A percentile compares a stretch with the other conserved stretches of the same genome.
Conservation (phyloP, 2,113 vertebrate species). For the Rhea pennata region DNA sequence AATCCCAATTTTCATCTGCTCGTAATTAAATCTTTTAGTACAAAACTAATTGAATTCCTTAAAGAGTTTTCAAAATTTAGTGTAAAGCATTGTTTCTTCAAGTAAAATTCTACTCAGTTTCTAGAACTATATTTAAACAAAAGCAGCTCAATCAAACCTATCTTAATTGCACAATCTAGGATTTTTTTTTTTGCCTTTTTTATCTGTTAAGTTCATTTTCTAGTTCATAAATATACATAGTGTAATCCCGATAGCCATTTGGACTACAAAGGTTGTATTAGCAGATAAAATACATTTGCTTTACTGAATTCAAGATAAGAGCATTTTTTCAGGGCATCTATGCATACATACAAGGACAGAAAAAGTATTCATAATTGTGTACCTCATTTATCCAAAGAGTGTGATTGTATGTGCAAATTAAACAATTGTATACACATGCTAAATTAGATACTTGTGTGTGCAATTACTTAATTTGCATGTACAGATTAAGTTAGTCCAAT, state of each 20-base stretch:
- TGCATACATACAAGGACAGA: neutral
- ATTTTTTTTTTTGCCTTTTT: neutral
- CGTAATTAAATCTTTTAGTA: neutral
- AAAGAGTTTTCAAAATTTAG: neutral
- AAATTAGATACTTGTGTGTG: slow-evolving; percentile 20
- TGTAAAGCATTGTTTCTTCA: neutral
- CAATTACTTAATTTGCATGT: slow-evolving; percentile 45
- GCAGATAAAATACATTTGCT: neutral
- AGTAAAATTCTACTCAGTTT: neutral
- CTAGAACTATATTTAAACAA: neutral
- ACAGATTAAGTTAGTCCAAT: slow-evolving; percentile 42
- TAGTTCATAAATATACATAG: neutral
- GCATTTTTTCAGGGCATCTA: neutral
- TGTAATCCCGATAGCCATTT: neutral
- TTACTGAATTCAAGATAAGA: neutral
- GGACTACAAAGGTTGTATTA: neutral
- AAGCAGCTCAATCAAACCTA: neutral
- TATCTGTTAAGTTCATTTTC: neutral
- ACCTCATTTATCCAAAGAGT: neutral
- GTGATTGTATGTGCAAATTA: slow-evolving; percentile 25
- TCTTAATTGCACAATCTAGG: neutral
- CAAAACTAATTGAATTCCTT: neutral
- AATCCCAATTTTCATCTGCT: neutral
- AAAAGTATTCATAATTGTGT: neutral
- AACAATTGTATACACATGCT: neutral